A percentile compares a stretch with the other conserved stretches of the same genome.
Conservation (phyloP, 2,888 invertebrate species). For the Trichopria drosophilae region DNA sequence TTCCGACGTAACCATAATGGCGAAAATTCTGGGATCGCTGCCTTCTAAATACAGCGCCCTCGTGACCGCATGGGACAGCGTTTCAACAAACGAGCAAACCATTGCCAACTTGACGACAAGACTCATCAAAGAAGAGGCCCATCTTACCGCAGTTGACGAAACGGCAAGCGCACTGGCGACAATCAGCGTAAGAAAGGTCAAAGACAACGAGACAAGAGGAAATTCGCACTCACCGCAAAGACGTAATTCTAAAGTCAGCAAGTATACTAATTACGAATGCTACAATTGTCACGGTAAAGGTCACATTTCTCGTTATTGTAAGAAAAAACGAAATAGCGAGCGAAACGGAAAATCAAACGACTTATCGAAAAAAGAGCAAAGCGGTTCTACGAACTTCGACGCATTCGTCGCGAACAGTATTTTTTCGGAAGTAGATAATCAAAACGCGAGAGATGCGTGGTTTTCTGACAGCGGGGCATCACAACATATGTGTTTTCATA, state of each 20-base stretch:
- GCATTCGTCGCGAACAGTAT: neutral
- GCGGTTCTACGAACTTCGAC: neutral
- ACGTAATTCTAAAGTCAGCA: too few species aligned
- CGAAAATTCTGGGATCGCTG: slow-evolving; percentile 15
- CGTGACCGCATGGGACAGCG: slow-evolving; percentile 29
- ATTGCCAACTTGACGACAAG: slow-evolving; percentile 23
- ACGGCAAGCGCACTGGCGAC: slow-evolving; percentile 12
- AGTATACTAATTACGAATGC: too few species aligned
- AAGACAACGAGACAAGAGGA: neutral
- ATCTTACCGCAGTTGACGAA: too few species aligned
- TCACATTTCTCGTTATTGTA: neutral
- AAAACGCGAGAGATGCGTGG: slow-evolving; percentile 19
- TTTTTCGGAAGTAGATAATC: neutral
- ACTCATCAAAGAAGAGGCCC: slow-evolving; percentile 29
- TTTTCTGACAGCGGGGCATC: slow-evolving; percentile 13
- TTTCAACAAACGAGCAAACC: slow-evolving; percentile 23
- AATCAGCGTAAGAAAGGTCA: neutral
- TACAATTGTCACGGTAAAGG: slow-evolving; percentile 1
- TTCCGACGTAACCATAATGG: slow-evolving; percentile 13
- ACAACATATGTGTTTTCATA: slow-evolving; percentile 10
- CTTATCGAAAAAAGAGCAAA: neutral
- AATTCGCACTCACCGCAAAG: too few species aligned
- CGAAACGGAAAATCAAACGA: neutral
- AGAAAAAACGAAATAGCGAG: neutral
- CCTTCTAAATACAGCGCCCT: slow-evolving; percentile 24